Evolutionary conservation across 2,113 vertebrate genomes (phyloP), one percentile per base, ranked within the genome.

Genomic region (Naja naja): DNA sequence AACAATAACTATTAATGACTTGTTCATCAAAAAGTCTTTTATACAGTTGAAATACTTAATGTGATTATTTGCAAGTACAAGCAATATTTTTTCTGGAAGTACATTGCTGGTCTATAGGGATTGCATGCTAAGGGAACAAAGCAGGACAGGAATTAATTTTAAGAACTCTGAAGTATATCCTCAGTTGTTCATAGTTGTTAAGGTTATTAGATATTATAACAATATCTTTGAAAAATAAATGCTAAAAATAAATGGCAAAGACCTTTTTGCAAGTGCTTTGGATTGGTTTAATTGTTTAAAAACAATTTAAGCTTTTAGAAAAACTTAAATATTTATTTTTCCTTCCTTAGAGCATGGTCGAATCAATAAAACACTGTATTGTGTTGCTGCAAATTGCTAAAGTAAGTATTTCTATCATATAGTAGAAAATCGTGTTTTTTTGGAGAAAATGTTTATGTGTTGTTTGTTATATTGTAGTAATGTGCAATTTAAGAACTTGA

Each of bases 291-390:
- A 90, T 43, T 53, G 18, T 45, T 92, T 52, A 25, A 9, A 56
- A 56, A 3, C 18, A 45, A 34, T 45, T 25, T 14, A 92, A 34
- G 47, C 47, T 56, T 89, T 81, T 39, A 89, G 74, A 45, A 90
- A 95, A 93, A 7, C 20, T 92, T 92, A 93, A 55, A 58, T 4
- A 8, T 69, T 97, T 85, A 94, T 95, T 89, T 94, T 92, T 97
- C 96, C 97, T 96, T 97, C 95, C 93, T 90, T 97, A 99, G 99
- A 99, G 98, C 98, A 99, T 99, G 99, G 99, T 99, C 98, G 99
- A 99, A 96, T 99, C 99, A 97, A 99, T 99, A 98, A 99, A 99
- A 97, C 99, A 99, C 97, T 99, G 99, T 98, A 99, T 99, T 96
- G 99, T 99, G 96, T 98, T 99, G 96, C 99, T 99, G 96, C 99